Conservation (phyloP, 2,888 invertebrate species). For the Microctonus aethiopoides region DNA sequence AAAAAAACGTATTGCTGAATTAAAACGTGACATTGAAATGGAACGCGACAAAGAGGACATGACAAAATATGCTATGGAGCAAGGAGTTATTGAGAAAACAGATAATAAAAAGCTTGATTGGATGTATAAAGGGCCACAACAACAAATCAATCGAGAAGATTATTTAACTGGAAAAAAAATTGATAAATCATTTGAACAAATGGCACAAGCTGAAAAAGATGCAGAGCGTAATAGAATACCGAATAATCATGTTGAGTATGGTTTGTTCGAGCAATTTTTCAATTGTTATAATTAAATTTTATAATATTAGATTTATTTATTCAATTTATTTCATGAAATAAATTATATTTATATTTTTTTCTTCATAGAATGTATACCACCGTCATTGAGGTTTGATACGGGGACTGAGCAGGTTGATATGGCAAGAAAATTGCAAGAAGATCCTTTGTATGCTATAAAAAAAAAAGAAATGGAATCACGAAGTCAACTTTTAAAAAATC, state of each 20-base stretch:
- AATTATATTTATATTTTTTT: constrained; percentile 15
- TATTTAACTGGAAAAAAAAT: constrained; percentile 86
- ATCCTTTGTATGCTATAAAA: constrained; percentile 90
- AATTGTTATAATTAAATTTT: background rate
- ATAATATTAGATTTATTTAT: background rate
- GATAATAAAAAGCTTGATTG: constrained; percentile 80
- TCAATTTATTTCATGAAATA: too few relatives aligned
- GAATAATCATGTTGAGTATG: constrained; percentile 77
- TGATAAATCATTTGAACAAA: constrained; percentile 81
- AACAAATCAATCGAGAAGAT: constrained; percentile 82
- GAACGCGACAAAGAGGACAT: constrained; percentile 77
- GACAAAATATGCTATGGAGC: constrained; percentile 71
- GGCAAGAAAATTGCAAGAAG: constrained; percentile 90
- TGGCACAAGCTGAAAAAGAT: constrained; percentile 72
- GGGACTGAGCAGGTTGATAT: constrained; percentile 83
- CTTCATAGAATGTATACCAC: constrained; percentile 78
- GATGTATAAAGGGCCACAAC: constrained; percentile 83
- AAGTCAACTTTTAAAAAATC: constrained; percentile 88
- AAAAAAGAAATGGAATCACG: constrained; percentile 90
- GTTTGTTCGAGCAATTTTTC: constrained; percentile 41
- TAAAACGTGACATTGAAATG: constrained; percentile 76
- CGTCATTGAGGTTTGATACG: constrained; percentile 72
- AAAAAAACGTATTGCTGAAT: constrained; percentile 74
- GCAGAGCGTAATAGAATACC: constrained; percentile 65
- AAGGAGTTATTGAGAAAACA: constrained; percentile 67